Conservation (phyloP, 2,113 vertebrate species). For the Ellobius talpinus region DNA sequence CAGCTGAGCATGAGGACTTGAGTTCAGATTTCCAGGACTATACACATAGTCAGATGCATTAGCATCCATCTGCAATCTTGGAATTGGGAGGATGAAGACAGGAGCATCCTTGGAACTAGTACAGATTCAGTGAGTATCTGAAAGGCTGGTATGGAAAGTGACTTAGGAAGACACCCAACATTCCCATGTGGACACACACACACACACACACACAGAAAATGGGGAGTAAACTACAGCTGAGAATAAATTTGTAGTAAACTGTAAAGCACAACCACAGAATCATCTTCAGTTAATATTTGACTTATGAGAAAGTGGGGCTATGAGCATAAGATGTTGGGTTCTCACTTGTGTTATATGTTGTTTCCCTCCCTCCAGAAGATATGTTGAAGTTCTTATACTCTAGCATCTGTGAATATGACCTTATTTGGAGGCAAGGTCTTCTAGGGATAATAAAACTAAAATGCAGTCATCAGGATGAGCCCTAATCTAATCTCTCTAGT, state of each 20-base stretch:
- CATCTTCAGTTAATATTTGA: background rate
- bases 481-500: background rate
- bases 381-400: background rate
- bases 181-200: background rate
- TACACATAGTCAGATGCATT: too few relatives aligned
- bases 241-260: background rate
- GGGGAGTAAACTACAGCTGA: background rate
- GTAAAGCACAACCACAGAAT: background rate
- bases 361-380: background rate
- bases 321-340: background rate
- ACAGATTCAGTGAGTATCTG: background rate
- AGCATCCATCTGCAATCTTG: background rate
- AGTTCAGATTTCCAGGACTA: background rate
- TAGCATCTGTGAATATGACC: background rate
- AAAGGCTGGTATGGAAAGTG: background rate
- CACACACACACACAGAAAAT: background rate
- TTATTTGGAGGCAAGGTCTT: background rate
- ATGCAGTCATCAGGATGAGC: background rate
- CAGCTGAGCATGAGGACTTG: background rate
- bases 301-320: background rate
- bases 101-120: background rate
- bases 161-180: background rate
- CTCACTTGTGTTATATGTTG: background rate
- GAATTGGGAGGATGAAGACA: too few relatives aligned
- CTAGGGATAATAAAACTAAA: background rate